phyloP scores from a whole-genome alignment of 1,140 invertebrate genomes.

The Aphidius ervi region DNA sequence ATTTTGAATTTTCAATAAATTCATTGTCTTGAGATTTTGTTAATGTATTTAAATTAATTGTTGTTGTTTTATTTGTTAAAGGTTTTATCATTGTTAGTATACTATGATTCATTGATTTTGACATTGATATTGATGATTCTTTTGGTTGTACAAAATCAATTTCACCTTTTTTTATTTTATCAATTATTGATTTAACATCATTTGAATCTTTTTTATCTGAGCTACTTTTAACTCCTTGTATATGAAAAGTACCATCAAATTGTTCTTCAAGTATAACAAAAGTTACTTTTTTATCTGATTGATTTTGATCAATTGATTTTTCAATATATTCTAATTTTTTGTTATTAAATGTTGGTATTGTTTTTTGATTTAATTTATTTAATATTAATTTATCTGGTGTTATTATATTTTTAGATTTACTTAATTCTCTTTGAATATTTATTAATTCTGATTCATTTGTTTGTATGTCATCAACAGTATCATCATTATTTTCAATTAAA shows the following conservation, averaged over 20 bases:
- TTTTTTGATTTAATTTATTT: too few species aligned
- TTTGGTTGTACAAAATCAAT: slow-evolving; percentile 51
- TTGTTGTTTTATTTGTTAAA: slow-evolving; percentile 11
- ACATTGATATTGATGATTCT: slow-evolving; percentile 41
- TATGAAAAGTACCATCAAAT: slow-evolving; percentile 75
- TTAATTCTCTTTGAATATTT: too few species aligned
- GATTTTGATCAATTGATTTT: slow-evolving; percentile 55
- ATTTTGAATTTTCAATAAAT: too few species aligned
- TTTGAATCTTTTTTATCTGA: slow-evolving; percentile 62
- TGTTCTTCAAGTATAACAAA: slow-evolving; percentile 82
- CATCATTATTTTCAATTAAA: too few species aligned
- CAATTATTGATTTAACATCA: slow-evolving; percentile 75
- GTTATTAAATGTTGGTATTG: slow-evolving; percentile 46
- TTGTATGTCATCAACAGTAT: too few species aligned
- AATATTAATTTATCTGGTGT: too few species aligned
- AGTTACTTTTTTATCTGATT: slow-evolving; percentile 76
- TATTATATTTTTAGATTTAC: too few species aligned
- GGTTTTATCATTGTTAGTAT: slow-evolving; percentile 22
- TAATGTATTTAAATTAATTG: not conserved
- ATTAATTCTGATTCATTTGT: too few species aligned
- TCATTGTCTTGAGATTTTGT: too few species aligned
- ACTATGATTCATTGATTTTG: slow-evolving; percentile 23
- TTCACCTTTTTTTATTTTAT: slow-evolving; percentile 76
- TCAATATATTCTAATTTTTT: slow-evolving; percentile 69
- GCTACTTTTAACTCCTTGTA: slow-evolving; percentile 70